Conservation (phyloP, 2,888 invertebrate species). For the Strigamia maritima region DNA sequence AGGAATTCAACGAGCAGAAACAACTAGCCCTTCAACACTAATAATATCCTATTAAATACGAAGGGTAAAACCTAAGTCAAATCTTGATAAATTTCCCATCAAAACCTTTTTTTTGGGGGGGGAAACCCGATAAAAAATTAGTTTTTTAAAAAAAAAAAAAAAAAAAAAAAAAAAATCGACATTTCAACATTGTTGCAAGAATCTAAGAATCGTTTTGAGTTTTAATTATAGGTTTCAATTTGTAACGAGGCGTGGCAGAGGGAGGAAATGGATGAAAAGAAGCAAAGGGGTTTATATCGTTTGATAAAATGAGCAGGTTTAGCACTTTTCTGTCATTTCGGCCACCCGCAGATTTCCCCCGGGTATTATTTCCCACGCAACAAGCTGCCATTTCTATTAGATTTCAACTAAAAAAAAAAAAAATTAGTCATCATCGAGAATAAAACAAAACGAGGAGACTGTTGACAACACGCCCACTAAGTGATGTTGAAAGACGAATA, state of each 20-base stretch:
- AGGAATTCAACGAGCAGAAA: not conserved
- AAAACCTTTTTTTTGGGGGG: no score
- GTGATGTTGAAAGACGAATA: no score
- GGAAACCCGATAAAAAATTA: no score
- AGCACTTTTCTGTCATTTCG: not conserved
- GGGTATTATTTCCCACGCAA: not conserved
- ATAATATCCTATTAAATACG: not conserved
- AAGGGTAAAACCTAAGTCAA: no score
- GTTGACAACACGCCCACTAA: no score
- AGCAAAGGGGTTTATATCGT: not conserved
- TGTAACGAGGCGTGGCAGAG: not conserved
- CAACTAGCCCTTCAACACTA: not conserved
- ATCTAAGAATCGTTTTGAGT: not conserved
- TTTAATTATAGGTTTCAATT: not conserved
- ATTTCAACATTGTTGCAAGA: not conserved
- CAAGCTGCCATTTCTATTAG: constrained; percentile 19
- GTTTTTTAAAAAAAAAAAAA: no score
- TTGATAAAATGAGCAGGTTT: not conserved
- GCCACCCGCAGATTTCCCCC: constrained; percentile 2
- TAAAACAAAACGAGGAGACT: no score
- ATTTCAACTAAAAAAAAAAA: not conserved
- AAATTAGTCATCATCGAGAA: not conserved
- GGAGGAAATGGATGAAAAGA: no score
- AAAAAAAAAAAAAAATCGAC: no score
- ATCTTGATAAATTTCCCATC: no score